A percentile compares a stretch with the other conserved stretches of the same genome.
Conservation (phyloP, 2,113 vertebrate species). For the Neogobius melanostomus region DNA sequence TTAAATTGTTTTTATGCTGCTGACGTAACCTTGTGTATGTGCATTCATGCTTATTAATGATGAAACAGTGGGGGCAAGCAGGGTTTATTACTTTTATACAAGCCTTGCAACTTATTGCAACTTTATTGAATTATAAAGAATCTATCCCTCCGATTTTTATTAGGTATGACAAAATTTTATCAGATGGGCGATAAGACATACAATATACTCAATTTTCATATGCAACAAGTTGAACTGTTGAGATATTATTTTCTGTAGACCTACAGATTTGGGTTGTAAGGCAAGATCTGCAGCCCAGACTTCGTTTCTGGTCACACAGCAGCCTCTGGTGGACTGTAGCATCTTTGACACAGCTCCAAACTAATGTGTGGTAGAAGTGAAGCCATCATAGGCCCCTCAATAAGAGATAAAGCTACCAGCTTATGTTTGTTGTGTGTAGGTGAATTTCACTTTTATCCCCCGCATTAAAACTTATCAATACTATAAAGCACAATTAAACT, state of each 20-base stretch:
- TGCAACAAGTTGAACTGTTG: too few relatives aligned
- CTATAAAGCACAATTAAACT: too few relatives aligned
- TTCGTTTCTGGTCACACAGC: conserved; percentile 39
- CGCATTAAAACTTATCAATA: too few relatives aligned
- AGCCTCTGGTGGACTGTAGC: conserved; percentile 58
- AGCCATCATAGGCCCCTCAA: neutral
- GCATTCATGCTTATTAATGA: neutral
- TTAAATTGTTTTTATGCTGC: neutral
- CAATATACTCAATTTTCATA: too few relatives aligned
- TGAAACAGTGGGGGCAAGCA: neutral
- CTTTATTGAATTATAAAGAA: neutral
- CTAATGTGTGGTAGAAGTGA: neutral
- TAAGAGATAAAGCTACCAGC: neutral
- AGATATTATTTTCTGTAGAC: too few relatives aligned
- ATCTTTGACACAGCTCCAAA: neutral
- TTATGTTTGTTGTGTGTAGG: too few relatives aligned
- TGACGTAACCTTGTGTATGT: neutral
- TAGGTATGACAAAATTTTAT: too few relatives aligned
- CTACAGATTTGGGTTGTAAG: too few relatives aligned
- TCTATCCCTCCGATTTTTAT: too few relatives aligned
- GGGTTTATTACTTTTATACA: neutral
- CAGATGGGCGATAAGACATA: too few relatives aligned
- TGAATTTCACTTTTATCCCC: too few relatives aligned
- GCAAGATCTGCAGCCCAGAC: neutral
- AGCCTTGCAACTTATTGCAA: neutral